Base-by-base conservation (phyloP, 2,888 invertebrate genomes). In the Pyrrhosoma nymphula region DNA sequence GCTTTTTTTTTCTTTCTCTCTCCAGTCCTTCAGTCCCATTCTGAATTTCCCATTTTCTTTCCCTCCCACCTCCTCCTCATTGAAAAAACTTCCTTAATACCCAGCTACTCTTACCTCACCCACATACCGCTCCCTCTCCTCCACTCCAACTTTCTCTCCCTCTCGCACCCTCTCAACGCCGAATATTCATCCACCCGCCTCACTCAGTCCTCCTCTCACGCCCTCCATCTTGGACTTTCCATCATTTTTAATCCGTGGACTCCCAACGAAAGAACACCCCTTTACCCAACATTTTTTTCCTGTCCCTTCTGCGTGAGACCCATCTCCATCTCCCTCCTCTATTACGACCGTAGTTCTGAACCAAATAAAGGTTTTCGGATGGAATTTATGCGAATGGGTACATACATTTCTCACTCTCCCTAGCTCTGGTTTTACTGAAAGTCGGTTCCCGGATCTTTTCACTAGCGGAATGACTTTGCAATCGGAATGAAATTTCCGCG, bases 21-120 rank as follows among this genome's bases (percentile, higher is more conserved):
- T n/a, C 30, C 82, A 35, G 26, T 26, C 82, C 82, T 82, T 82
- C 82, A 35, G 16, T 26, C 82, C 30, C 82, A 82, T 35, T 35
- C 82, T 35, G 30, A 35, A 82, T 35, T 82, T 82, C 18, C 82
- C 82, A 82, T 82, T 82, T 82, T 35, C 82, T 82, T n/a, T 16
- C 82, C 35, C 82, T 82, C 82, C 26, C 30, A 6, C 18, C 82
- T 35, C 35, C 82, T 30, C 35, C 35, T 82, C 82, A 82, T 82
- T 82, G 82, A 82, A 82, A 82, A 82, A 82, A 82, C 82, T 82
- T 82, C 82, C 82, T 10, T 82, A 82, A 82, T 82, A 82, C 69
- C 69, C 60, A 60, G 16, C 60, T 12, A 60, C 69, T 69, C 16
- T 35, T 12, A n/a, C 18, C 26, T 35, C 69, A 4, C n/a, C 69